These are phyloP conservation scores for Lipotes vexillifer DNA, from an alignment of 2,113 vertebrate genomes.

Conservation along the genomic window DNA sequence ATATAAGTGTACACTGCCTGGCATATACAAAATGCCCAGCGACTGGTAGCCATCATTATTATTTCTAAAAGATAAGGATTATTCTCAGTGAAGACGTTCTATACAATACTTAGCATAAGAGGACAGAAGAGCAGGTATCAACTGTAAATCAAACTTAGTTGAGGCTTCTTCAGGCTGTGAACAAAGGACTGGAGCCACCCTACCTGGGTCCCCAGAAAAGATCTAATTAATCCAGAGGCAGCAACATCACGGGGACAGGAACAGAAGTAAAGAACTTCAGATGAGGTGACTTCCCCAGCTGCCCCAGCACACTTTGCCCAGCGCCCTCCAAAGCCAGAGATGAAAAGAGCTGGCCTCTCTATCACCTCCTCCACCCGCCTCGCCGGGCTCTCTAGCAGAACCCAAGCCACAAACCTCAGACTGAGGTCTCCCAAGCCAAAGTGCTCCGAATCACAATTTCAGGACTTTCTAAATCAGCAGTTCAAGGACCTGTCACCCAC, in stretches of 20 bases:
- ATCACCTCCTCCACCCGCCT: rapidly evolving
- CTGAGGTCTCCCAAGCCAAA: background rate
- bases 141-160: background rate
- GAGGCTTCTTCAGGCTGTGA: background rate
- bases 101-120: background rate
- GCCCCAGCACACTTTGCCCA: background rate
- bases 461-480: background rate
- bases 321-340: background rate
- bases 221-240: background rate
- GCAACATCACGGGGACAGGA: background rate
- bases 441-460: background rate
- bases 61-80: background rate
- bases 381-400: background rate
- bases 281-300: background rate
- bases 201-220: background rate
- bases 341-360: no score
- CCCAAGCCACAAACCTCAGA: background rate
- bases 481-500: background rate
- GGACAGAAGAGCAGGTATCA: background rate
- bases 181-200: background rate
- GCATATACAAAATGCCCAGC: background rate
- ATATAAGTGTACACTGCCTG: background rate
- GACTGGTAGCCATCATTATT: background rate
- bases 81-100: background rate
- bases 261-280: background rate